Evolutionary conservation across 2,888 invertebrate species (phyloP).

Genomic region (Drosophila fungiperda): DNA sequence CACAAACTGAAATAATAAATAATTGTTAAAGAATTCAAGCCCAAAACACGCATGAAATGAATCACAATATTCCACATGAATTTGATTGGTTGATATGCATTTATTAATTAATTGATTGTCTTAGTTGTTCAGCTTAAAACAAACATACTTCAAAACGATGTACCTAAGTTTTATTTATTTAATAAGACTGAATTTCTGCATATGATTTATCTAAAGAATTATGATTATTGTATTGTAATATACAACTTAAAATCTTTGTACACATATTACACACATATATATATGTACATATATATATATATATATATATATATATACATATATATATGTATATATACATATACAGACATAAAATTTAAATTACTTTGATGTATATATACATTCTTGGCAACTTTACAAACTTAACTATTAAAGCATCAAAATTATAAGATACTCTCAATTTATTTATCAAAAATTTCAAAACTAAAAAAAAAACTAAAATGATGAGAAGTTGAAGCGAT

Average conservation of each 20-base stretch:
- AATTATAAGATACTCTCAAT: conserved; percentile 77
- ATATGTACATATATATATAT: conserved; percentile 22
- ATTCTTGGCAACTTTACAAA: conserved; percentile 73
- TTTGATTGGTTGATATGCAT: conserved; percentile 17
- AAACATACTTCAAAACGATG: conserved; percentile 49
- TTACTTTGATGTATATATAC: conserved; percentile 64
- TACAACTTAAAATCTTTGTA: conserved; percentile 24
- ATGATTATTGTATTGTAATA: conserved; percentile 59
- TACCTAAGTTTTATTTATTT: conserved; percentile 82
- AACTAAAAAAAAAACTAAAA: conserved; percentile 8
- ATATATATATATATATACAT: conserved; percentile 24
- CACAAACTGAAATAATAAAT: not conserved
- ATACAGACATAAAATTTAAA: conserved; percentile 49
- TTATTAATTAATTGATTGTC: conserved; percentile 37
- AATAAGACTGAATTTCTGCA: conserved; percentile 83
- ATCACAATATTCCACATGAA: not conserved
- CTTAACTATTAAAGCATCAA: conserved; percentile 75
- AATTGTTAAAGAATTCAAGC: conserved; percentile 6
- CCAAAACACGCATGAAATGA: conserved; percentile 8
- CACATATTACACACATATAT: conserved; percentile 28
- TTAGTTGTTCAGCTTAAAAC: conserved; percentile 24
- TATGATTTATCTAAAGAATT: conserved; percentile 65
- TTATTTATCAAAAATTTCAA: conserved; percentile 56
- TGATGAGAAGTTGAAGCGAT: conserved; percentile 19
- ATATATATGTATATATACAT: conserved; percentile 19